These are phyloP conservation scores for Mormyrus lacerda DNA, from an alignment of 2,113 vertebrate genomes.

Conservation along the genomic window DNA sequence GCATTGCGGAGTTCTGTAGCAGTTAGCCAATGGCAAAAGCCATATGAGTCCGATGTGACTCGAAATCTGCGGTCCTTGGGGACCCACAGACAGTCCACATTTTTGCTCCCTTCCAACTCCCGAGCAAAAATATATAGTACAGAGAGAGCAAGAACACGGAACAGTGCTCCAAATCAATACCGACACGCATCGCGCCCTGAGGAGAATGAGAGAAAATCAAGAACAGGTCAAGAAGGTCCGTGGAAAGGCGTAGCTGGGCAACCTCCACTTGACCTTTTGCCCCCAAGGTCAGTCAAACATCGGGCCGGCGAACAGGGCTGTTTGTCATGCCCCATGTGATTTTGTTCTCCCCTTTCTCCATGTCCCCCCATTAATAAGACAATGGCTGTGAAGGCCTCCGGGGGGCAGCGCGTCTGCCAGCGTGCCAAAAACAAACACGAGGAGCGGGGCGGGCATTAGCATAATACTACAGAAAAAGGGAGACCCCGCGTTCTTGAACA, in stretches of 20 bases:
- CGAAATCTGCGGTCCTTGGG: not conserved
- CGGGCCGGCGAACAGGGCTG: not conserved
- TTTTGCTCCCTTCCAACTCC: not conserved
- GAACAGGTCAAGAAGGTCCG: not conserved
- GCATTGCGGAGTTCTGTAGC: not conserved
- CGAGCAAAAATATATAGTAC: not conserved
- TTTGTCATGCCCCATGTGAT: not conserved
- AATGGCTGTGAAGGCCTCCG: not conserved
- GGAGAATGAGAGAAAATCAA: not conserved
- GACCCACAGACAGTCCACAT: not conserved
- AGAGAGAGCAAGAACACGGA: too few relatives aligned
- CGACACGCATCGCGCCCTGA: not conserved
- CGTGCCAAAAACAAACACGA: not conserved
- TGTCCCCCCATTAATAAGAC: not conserved
- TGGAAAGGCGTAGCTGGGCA: not conserved
- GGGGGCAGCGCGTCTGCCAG: not conserved
- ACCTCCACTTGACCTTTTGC: not conserved
- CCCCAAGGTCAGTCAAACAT: not conserved
- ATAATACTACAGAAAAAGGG: not conserved
- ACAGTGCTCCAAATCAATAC: not conserved
- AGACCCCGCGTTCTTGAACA: not conserved
- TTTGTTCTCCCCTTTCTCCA: not conserved
- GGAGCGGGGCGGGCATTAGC: not conserved
- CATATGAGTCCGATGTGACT: not conserved
- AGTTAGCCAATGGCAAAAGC: not conserved